A percentile compares a stretch with the other conserved stretches of the same genome.
Evolutionary conservation across 1,140 invertebrate species (phyloP).

Genomic region (Arion vulgaris): DNA sequence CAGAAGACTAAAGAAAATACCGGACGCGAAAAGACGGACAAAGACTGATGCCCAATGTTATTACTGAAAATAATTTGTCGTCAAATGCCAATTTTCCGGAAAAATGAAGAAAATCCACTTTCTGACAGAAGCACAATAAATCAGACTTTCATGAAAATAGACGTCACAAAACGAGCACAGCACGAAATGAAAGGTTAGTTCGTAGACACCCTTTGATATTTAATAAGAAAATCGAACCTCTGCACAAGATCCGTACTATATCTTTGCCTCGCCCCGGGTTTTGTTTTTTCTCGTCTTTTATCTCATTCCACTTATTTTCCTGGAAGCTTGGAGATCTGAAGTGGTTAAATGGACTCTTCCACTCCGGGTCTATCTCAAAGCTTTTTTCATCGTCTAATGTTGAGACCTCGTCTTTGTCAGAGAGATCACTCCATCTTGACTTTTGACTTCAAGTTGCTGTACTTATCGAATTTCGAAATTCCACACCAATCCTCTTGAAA

Average conservation of each 20-base stretch:
- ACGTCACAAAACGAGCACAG: not conserved
- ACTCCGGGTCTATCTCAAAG: conserved; percentile 11
- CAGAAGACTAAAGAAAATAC: too few species aligned
- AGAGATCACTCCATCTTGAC: not conserved
- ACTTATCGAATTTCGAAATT: conserved; percentile 12
- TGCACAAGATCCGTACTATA: not conserved
- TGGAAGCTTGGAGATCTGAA: not conserved
- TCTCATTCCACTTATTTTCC: not conserved
- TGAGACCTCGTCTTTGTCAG: not conserved
- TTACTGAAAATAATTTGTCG: too few species aligned
- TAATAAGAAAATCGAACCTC: conserved; percentile 7
- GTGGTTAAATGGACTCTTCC: conserved; percentile 12
- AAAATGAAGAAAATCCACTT: not conserved
- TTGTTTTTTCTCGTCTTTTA: not conserved
- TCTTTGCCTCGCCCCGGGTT: not conserved
- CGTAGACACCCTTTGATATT: not conserved
- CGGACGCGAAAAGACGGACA: too few species aligned
- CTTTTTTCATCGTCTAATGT: not conserved
- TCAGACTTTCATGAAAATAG: not conserved
- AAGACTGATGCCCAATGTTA: too few species aligned
- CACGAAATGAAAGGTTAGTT: not conserved
- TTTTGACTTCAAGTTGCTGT: conserved; percentile 9
- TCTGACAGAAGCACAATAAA: not conserved
- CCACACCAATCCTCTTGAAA: not conserved
- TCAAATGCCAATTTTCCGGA: not conserved